Evolutionary conservation across 2,888 invertebrate genomes (phyloP), one percentile per base, ranked within the genome.

Genomic region (Caprella mutica): DNA sequence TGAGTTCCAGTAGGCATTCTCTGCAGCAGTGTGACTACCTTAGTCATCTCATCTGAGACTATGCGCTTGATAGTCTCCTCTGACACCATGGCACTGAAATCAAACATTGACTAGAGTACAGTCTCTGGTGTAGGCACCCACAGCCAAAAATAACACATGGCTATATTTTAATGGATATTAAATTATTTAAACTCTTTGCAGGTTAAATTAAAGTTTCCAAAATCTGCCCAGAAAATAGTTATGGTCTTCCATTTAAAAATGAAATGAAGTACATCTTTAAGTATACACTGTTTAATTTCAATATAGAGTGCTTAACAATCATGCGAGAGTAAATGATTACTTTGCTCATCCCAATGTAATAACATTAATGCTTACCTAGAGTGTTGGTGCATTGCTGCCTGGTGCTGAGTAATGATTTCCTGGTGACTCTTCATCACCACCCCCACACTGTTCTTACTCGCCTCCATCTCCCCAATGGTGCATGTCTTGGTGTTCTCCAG

Each of bases 1-100:
- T 86, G 86, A 4, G 87, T 86, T 14, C 82, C 83, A 48, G 77
- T 73, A 17, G 79, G 78, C 72, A 86, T 81, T 54, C 75, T 78
- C 66, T 79, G 77, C 69, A 79, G 77, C n/a, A n/a, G n/a, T n/a
- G n/a, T n/a, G n/a, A n/a, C n/a, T 38, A 77, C 76, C 65, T 70
- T 68, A 51, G 71, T 69, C 14, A 77, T 69, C 67, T 77, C 74
- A 52, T 75, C 73, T 17, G 70, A 71, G 9, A 77, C 70, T 23
- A 72, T 68, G 19, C 74, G 74, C 48, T 72, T 70, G 33, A 77
- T 68, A 57, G 56, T 48, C 65, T 69, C 68, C 3, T 70, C 69
- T 50, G 61, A 33, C 24, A 58, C 55, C n/a, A 58, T 46, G 21
- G 58, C 43, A 9, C 59, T 58, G 53, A 9, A 52, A 44, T 17